Conservation (phyloP, 1,140 invertebrate genomes). For the Lepeophtheirus salmonis region DNA sequence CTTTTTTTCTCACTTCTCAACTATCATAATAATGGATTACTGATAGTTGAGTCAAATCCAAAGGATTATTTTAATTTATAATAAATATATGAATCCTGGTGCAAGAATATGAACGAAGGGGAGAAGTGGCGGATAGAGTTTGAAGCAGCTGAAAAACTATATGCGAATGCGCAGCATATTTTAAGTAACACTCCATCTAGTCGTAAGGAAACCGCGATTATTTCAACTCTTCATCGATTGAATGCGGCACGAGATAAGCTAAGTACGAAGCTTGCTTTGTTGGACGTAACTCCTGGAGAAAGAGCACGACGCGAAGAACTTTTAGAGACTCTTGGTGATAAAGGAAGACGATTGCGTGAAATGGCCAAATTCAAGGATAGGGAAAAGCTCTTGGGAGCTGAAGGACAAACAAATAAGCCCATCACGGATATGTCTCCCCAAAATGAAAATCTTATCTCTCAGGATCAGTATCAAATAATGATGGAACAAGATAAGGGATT, state of each 20-base stretch:
- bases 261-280: not conserved
- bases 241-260: not conserved
- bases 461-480: conserved; percentile 23
- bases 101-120: not conserved
- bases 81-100: too few species aligned
- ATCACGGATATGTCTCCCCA: not conserved
- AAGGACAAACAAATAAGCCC: not conserved
- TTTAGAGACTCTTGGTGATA: conserved; percentile 25
- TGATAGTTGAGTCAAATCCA: too few species aligned
- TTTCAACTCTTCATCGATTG: not conserved
- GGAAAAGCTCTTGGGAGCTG: not conserved
- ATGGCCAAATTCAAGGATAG: conserved; percentile 1
- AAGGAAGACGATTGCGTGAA: not conserved
- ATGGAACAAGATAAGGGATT: conserved; percentile 53
- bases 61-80: too few species aligned
- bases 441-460: not conserved
- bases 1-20: too few species aligned
- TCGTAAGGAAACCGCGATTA: not conserved
- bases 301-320: conserved; percentile 25
- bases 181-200: not conserved
- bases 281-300: not conserved
- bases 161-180: not conserved
- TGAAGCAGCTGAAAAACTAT: not conserved
- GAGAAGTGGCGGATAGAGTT: not conserved
- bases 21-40: too few species aligned